Percentiles rank a stretch among this genome's conserved stretches.
These are phyloP conservation scores for Dichetophora obliterata DNA, from an alignment of 2,888 invertebrate genomes.

Conservation along the genomic window DNA sequence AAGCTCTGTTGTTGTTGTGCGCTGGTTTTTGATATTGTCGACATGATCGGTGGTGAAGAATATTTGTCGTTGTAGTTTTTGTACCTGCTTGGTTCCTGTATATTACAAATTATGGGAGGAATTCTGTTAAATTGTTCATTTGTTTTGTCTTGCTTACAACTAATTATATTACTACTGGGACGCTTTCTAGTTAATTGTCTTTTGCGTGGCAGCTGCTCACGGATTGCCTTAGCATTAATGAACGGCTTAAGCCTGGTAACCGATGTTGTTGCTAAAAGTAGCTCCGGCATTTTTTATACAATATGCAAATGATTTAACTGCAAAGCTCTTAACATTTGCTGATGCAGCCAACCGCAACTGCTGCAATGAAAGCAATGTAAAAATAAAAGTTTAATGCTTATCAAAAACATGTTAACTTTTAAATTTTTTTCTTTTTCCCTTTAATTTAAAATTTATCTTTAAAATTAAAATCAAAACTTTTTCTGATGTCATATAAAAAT, in stretches of 20 bases:
- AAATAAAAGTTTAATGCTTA: constrained; percentile 41
- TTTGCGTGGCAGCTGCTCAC: neutral
- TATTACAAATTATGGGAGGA: neutral
- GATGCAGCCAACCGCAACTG: constrained; percentile 27
- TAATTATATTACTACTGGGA: constrained; percentile 29
- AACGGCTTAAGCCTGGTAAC: constrained; percentile 34
- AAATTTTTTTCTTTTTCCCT: no score
- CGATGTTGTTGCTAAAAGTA: constrained; percentile 53
- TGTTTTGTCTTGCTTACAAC: constrained; percentile 11
- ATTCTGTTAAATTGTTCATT: constrained; percentile 18
- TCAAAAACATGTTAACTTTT: no score
- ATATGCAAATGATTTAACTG: neutral
- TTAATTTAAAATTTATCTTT: no score
- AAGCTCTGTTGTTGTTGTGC: constrained; percentile 45
- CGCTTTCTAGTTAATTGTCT: neutral
- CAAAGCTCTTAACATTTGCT: neutral
- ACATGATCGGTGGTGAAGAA: constrained; percentile 34
- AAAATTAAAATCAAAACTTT: neutral
- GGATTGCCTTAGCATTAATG: constrained; percentile 21
- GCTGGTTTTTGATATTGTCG: constrained; percentile 37
- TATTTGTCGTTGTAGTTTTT: constrained; percentile 29
- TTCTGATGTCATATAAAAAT: neutral
- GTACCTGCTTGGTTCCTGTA: constrained; percentile 6
- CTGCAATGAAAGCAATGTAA: constrained; percentile 44
- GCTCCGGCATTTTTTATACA: constrained; percentile 55